phyloP scores from a whole-genome alignment of 2,888 invertebrate species.

The Argyresthia goedartella region DNA sequence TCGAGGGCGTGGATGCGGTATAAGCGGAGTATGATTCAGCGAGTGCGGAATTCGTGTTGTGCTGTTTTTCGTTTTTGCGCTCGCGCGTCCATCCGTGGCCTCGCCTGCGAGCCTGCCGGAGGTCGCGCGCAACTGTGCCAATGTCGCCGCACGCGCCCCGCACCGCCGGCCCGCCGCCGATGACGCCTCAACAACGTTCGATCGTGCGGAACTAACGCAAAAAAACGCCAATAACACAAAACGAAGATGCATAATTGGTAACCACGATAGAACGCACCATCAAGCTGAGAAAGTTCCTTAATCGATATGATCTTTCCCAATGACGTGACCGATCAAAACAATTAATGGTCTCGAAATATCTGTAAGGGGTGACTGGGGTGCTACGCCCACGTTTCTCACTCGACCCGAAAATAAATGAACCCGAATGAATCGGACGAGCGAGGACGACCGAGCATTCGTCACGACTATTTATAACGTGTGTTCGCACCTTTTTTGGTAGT shows the following conservation, averaged over 20 bases:
- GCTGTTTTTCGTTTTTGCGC: slow-evolving; percentile 44
- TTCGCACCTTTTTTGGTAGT: slow-evolving; percentile 68
- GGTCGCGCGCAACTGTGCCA: slow-evolving; percentile 67
- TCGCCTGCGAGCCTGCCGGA: slow-evolving; percentile 40
- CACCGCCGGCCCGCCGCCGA: slow-evolving; percentile 23
- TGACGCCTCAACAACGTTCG: slow-evolving; percentile 12
- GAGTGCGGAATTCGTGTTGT: slow-evolving; percentile 45
- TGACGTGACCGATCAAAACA: background rate
- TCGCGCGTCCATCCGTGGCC: slow-evolving; percentile 51
- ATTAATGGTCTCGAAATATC: slow-evolving; percentile 17
- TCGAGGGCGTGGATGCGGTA: background rate
- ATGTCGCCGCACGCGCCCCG: slow-evolving; percentile 43
- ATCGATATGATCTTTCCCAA: background rate
- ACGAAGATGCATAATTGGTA: background rate
- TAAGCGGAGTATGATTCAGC: slow-evolving; percentile 50
- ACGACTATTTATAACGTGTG: slow-evolving; percentile 58
- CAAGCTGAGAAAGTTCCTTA: background rate
- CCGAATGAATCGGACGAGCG: slow-evolving; percentile 16
- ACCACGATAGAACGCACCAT: background rate
- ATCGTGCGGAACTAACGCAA: slow-evolving; percentile 51
- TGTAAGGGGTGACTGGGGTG: slow-evolving; percentile 3
- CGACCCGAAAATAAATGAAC: slow-evolving; percentile 48
- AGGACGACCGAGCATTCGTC: slow-evolving; percentile 49
- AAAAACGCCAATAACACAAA: background rate
- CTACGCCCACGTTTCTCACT: slow-evolving; percentile 40